Evolutionary conservation across 2,113 vertebrate genomes (phyloP).

Genomic region (Oryzias celebensis): DNA sequence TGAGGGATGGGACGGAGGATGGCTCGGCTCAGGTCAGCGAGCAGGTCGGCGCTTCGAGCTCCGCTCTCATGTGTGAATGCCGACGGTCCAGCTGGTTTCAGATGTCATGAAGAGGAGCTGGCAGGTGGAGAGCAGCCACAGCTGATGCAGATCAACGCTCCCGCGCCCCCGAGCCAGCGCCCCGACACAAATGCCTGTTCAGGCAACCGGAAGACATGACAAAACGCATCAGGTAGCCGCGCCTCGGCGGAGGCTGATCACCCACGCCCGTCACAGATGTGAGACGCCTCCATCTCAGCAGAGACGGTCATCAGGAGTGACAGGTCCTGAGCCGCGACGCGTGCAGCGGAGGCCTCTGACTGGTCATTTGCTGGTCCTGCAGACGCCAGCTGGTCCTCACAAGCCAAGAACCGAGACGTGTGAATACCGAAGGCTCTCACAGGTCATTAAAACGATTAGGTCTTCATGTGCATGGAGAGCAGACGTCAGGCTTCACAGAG

Average conservation of each 20-base stretch:
- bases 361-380: constrained; percentile 23
- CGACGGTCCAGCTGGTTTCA: constrained; percentile 80
- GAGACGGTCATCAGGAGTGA: constrained; percentile 72
- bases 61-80: constrained; percentile 82
- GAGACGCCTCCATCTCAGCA: constrained; percentile 61
- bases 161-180: constrained; percentile 76
- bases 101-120: constrained; percentile 80
- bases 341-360: constrained; percentile 6
- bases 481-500: too few relatives aligned
- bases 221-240: constrained; percentile 82
- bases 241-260: constrained; percentile 76
- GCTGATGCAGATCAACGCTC: constrained; percentile 82
- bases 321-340: constrained; percentile 28
- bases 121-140: constrained; percentile 74
- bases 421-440: too few relatives aligned
- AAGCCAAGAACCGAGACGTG: too few relatives aligned
- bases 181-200: constrained; percentile 68
- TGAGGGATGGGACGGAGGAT: constrained; percentile 27
- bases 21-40: constrained; percentile 57
- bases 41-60: constrained; percentile 74
- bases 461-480: too few relatives aligned
- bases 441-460: too few relatives aligned
- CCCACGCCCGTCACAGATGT: constrained; percentile 72
- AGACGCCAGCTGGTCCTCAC: constrained; percentile 14
- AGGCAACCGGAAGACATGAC: constrained; percentile 83